phyloP scores from a whole-genome alignment of 2,888 invertebrate genomes.

The Anaspis maculata region DNA sequence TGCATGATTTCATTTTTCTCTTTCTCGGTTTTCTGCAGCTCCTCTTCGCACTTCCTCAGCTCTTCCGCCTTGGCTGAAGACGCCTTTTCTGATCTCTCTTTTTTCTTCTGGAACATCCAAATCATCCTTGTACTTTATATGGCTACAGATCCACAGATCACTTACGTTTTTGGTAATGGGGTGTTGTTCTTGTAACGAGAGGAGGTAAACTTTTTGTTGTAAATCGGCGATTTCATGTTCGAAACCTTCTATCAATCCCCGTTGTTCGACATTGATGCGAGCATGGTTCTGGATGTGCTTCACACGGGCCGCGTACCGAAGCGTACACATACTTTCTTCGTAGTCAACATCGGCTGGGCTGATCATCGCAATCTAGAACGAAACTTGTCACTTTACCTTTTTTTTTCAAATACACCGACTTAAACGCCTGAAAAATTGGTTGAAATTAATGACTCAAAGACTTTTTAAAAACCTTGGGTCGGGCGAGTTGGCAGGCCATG shows the following conservation, averaged over 20 bases:
- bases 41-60: slow-evolving; percentile 32
- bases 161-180: too few relatives aligned
- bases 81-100: too few relatives aligned
- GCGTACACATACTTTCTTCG: slow-evolving; percentile 93
- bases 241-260: slow-evolving; percentile 89
- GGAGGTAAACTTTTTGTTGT: slow-evolving; percentile 41
- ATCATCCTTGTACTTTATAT: too few relatives aligned
- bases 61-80: slow-evolving; percentile 27
- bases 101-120: too few relatives aligned
- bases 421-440: too few relatives aligned
- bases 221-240: slow-evolving; percentile 94
- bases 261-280: slow-evolving; percentile 94
- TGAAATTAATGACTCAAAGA: too few relatives aligned
- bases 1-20: slow-evolving; percentile 78
- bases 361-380: slow-evolving; percentile 79
- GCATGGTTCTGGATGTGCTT: slow-evolving; percentile 97
- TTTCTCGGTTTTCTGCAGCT: slow-evolving; percentile 39
- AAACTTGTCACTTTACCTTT: slow-evolving; percentile 3
- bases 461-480: too few relatives aligned
- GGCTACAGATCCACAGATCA: too few relatives aligned
- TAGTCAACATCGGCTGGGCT: slow-evolving; percentile 96
- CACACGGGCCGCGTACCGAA: slow-evolving; percentile 94
- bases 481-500: too few relatives aligned
- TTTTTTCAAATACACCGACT: too few relatives aligned
- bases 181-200: slow-evolving; percentile 32